Evolutionary conservation across 23 tunicate species (phyloP).

Genomic region (Ascidia mentula): DNA sequence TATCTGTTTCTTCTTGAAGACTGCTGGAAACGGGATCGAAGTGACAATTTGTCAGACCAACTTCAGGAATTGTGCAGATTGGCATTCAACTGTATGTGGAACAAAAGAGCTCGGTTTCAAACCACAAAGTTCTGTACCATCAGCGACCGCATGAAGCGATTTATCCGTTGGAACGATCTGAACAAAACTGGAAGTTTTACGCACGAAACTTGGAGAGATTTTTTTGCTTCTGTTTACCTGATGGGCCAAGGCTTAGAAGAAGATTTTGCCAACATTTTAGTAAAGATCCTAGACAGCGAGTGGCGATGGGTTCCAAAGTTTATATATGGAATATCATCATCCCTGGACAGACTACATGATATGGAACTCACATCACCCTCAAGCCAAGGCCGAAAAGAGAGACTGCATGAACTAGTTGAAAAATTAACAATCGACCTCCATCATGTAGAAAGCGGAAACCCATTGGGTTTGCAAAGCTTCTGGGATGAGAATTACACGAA

Average conservation of each 20-base stretch:
- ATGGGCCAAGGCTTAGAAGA: not conserved
- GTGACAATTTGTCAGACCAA: not conserved
- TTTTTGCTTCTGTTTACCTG: slow-evolving; percentile 1
- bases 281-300: not conserved
- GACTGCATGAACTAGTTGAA: no score
- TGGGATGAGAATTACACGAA: not conserved
- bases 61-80: not conserved
- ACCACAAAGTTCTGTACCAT: no score
- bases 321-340: not conserved
- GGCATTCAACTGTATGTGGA: not conserved
- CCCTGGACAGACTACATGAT: no score
- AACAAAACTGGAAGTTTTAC: not conserved
- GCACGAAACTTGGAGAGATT: not conserved
- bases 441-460: no score
- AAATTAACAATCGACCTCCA: no score
- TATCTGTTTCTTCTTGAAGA: not conserved
- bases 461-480: not conserved
- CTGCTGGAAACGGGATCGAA: not conserved
- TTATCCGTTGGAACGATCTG: no score
- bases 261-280: not conserved
- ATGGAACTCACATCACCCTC: no score
- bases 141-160: no score
- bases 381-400: no score
- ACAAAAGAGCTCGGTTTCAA: not conserved
- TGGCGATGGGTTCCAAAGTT: not conserved